Percentiles rank a stretch among this genome's conserved stretches.
Conservation (phyloP, 2,113 vertebrate species). For the Misgurnus anguillicaudatus region DNA sequence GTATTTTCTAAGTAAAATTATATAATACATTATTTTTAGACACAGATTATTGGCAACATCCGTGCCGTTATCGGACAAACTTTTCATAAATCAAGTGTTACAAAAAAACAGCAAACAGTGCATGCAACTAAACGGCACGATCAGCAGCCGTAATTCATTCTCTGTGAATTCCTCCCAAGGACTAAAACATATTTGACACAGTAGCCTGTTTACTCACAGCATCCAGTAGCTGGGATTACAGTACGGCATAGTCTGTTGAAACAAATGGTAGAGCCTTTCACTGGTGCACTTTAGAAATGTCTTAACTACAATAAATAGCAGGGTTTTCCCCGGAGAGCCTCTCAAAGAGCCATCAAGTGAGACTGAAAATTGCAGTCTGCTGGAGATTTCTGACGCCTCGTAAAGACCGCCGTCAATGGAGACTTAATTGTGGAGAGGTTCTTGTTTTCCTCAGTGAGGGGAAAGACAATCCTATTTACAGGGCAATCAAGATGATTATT, state of each 20-base stretch:
- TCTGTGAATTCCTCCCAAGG: background rate
- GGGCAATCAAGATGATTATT: conserved; percentile 33
- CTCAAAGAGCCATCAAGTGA: conserved; percentile 25
- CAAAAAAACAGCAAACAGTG: too few species aligned
- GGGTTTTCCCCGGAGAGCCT: conserved; percentile 33
- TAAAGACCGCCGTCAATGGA: conserved; percentile 18
- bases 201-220: background rate
- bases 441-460: conserved; percentile 15
- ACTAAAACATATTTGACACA: conserved; percentile 26
- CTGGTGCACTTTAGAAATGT: conserved; percentile 26
- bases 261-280: conserved; percentile 19
- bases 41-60: too few species aligned
- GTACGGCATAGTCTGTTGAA: conserved; percentile 24
- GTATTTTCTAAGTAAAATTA: too few species aligned
- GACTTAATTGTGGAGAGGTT: conserved; percentile 36
- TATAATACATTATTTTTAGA: too few species aligned
- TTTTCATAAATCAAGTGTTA: too few species aligned
- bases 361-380: conserved; percentile 14
- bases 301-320: conserved; percentile 54
- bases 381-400: conserved; percentile 34
- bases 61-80: too few species aligned
- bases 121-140: too few species aligned
- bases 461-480: conserved; percentile 30
- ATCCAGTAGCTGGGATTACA: conserved; percentile 32
- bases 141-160: too few species aligned